These are phyloP conservation scores for Acronicta alni DNA, from an alignment of 2,888 invertebrate species.

Conservation along the genomic window DNA sequence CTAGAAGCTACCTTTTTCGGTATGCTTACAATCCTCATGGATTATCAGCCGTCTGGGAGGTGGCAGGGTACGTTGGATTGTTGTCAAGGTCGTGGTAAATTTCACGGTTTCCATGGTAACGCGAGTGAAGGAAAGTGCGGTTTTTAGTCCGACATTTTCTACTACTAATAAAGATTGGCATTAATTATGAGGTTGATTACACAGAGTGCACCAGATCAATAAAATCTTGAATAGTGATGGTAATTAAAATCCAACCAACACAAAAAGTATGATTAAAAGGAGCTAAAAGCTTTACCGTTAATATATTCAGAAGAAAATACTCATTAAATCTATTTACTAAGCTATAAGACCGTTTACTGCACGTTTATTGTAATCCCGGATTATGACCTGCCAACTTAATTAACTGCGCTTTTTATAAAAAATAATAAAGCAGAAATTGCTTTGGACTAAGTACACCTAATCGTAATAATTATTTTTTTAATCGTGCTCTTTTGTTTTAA, in stretches of 20 bases:
- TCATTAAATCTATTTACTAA: conserved; percentile 66
- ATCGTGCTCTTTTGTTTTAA: conserved; percentile 11
- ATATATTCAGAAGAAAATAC: conserved; percentile 60
- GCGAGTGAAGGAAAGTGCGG: no score
- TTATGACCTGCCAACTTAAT: conserved; percentile 55
- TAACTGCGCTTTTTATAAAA: conserved; percentile 51
- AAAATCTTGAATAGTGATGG: no score
- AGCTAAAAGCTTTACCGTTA: conserved; percentile 36
- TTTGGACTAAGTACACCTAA: conserved; percentile 33
- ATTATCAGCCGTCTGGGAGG: no score
- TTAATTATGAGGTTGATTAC: no score
- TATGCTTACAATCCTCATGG: no score
- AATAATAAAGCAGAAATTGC: conserved; percentile 49
- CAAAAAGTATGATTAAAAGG: conserved; percentile 47
- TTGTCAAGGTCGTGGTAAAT: no score
- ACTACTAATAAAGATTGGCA: no score
- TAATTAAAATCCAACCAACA: conserved; percentile 15
- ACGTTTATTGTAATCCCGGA: conserved; percentile 65
- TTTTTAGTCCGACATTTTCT: no score
- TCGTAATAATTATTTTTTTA: conserved; percentile 27
- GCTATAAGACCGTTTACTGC: conserved; percentile 61
- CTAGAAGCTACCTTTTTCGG: no score
- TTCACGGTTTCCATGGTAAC: no score
- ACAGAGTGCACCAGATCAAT: no score
- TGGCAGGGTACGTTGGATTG: no score